Base-by-base conservation (phyloP, 2,888 invertebrate species). In the Malthinus seriepunctatus region DNA sequence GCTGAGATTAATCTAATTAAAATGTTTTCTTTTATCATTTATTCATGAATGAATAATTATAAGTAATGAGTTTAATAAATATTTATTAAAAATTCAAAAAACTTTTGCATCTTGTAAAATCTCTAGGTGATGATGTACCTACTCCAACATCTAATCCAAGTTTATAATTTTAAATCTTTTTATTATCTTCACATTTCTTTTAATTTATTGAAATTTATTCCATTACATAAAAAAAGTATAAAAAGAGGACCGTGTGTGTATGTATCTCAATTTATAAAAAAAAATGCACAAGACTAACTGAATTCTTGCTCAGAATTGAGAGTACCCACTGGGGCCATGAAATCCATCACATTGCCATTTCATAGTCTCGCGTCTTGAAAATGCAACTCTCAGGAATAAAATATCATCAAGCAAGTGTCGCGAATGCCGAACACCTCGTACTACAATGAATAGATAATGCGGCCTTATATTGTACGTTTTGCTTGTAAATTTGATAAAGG, bases 301-400 rank as follows among this genome's bases (percentile, higher is more conserved):
- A 76, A 76, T 76, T 75, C 72, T 66, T 67, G 72, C 68, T 68
- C 68, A 69, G 73, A 74, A 76, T 76, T 76, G 75, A 76, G 72
- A 71, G 74, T 71, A 76, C 76, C 76, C 76, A 66, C 71, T 59
- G 76, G 77, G 71, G 72, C 74, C 75, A 70, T 76, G 73, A 76
- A 76, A 76, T 76, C 75, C 75, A 76, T 76, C 76, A 77, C 76
- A 75, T 74, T 71, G 73, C 68, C 72, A 73, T 75, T 75, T 75
- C 76, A 75, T 74, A 72, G 73, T 71, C 62, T 62, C 57, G 66
- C 66, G 66, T 67, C 67, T 65, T 63, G 65, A 63, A 65, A 66
- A 51, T 55, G 57, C 53, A 63, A 65, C 63, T 58, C 66, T 52
- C 58, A 67, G 65, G 67, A 70, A 73, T 73, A 73, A 71, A 68